Base-by-base conservation (phyloP, 2,113 vertebrate genomes). In the Pardalotus punctatus region DNA sequence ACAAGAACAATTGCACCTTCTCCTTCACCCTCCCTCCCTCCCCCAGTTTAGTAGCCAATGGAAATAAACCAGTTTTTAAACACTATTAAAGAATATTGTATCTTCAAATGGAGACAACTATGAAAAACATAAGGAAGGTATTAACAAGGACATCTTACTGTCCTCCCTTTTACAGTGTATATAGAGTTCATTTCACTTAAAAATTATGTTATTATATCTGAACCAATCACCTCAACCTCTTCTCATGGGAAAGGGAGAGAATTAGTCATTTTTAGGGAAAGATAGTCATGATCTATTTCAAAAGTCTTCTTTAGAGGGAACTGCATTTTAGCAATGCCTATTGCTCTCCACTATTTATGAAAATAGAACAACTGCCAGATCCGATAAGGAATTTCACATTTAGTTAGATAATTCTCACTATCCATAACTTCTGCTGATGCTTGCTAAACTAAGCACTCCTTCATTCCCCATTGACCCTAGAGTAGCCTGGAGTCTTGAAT, bases 321-420 rank as follows among this genome's bases (percentile, higher is more conserved):
- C 31, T 0, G 10, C 25, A 42, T 28, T 27, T 62, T 67, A 81
- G 5, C 6, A 3, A 42, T 40, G 14, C 5, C 84, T 77, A 33
- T 45, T 81, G 29, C 15, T 76, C 5, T 67, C 14, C 53, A n/a
- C 4, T 71, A 33, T 3, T 40, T 45, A 25, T 17, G 57, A 53
- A 72, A 12, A 70, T 82, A 38, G 17, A 28, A 2, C 7, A 14
- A 35, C 9, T 60, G 16, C 22, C 53, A 69, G 33, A 72, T 58
- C 8, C 0, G 0, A 12, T 58, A 72, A 50, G 51, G 35, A 40
- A 11, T 11, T 79, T 53, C 21, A 57, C 1, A 11, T 70, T 70
- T 66, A 51, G 11, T 47, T 56, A 38, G 40, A 65, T 51, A 61
- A 81, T 54, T 65, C 23, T 91, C 29, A 50, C 23, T 70, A 9